Evolutionary conservation across 2,888 invertebrate species (phyloP).

Genomic region (Drosophila parthenogenetica): DNA sequence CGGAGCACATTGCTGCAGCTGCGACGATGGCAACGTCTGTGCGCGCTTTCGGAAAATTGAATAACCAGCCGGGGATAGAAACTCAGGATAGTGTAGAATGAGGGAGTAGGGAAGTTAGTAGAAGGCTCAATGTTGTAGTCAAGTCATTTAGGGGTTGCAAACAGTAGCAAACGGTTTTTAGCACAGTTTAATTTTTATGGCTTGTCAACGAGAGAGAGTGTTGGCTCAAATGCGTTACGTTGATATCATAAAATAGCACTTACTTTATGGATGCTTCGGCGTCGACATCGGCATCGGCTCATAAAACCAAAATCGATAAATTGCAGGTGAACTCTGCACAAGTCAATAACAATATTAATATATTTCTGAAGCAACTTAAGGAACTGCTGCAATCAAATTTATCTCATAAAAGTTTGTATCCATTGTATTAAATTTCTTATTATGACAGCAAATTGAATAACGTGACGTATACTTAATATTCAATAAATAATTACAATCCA

Average conservation of each 20-base stretch:
- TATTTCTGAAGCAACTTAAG: neutral
- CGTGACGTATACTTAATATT: constrained; percentile 46
- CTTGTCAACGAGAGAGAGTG: constrained; percentile 48
- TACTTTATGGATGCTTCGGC: constrained; percentile 7
- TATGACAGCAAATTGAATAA: constrained; percentile 6
- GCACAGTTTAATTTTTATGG: constrained; percentile 61
- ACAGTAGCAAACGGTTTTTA: constrained; percentile 41
- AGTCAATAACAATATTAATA: constrained; percentile 17
- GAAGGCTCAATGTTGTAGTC: constrained; percentile 44
- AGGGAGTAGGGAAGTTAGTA: constrained; percentile 7
- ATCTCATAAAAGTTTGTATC: too few species aligned
- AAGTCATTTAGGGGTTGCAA: constrained; percentile 70
- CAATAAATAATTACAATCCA: neutral
- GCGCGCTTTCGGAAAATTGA: constrained; percentile 69
- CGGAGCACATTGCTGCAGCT: constrained; percentile 59
- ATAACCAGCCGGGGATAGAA: constrained; percentile 48
- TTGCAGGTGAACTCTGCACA: constrained; percentile 3
- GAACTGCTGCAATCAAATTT: neutral
- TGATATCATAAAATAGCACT: constrained; percentile 35
- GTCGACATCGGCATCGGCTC: neutral
- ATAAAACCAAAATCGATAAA: constrained; percentile 21
- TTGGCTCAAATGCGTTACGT: constrained; percentile 37
- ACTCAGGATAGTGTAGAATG: neutral
- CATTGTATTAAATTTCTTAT: neutral
- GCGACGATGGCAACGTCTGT: constrained; percentile 31